Evolutionary conservation across 2,797 vertebrate species (phyloP).

Genomic region (Gila robusta): DNA sequence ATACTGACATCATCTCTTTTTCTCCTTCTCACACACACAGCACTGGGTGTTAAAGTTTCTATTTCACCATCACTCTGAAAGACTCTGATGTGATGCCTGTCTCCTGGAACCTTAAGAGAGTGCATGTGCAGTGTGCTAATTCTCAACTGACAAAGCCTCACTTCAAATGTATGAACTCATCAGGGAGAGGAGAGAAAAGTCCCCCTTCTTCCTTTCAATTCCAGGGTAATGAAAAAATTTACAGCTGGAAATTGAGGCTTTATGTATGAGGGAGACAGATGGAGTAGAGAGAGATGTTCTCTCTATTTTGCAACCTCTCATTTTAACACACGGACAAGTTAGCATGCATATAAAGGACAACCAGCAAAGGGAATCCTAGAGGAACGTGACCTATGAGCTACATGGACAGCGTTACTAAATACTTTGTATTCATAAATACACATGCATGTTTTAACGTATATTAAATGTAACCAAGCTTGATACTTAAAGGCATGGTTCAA

Average conservation of each 20-base stretch:
- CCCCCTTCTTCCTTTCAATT: constrained; percentile 78
- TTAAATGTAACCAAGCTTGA: neutral
- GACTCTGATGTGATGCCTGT: constrained; percentile 71
- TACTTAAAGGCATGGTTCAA: neutral
- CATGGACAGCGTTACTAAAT: neutral
- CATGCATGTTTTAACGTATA: neutral
- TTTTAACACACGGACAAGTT: constrained; percentile 64
- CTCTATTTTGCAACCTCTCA: constrained; percentile 55
- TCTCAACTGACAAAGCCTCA: constrained; percentile 80
- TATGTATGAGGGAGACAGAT: constrained; percentile 71
- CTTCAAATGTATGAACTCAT: constrained; percentile 84
- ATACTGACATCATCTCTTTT: constrained; percentile 50
- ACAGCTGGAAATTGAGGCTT: constrained; percentile 79
- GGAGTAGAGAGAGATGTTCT: constrained; percentile 71
- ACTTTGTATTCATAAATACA: neutral
- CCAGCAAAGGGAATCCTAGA: neutral
- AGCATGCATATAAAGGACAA: constrained; percentile 64
- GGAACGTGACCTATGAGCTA: neutral
- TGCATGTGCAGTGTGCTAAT: constrained; percentile 80
- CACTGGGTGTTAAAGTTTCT: constrained; percentile 30
- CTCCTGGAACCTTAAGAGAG: constrained; percentile 63
- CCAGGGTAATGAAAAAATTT: constrained; percentile 78
- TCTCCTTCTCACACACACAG: constrained; percentile 10
- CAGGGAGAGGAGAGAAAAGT: constrained; percentile 70
- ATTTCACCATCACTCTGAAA: constrained; percentile 58